These are phyloP conservation scores for Apodemus speciosus DNA, from an alignment of 2,113 vertebrate species.

Conservation along the genomic window DNA sequence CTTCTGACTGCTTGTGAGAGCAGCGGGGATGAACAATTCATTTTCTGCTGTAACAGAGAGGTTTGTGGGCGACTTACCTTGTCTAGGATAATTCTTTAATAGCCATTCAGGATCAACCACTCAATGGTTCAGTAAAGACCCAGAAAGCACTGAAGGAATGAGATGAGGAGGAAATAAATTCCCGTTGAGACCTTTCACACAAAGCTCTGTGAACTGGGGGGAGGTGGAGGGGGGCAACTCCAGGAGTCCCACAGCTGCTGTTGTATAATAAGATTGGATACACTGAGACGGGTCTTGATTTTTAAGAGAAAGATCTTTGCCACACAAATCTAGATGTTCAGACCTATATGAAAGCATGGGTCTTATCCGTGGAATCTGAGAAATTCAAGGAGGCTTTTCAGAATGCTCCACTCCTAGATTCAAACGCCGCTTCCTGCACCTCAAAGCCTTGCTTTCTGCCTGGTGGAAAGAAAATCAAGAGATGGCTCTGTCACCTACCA, in stretches of 20 bases:
- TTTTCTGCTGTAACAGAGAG: fast-evolving
- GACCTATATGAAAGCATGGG: slow-evolving; percentile 44
- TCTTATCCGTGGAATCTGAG: slow-evolving; percentile 65
- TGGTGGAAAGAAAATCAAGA: slow-evolving; percentile 67
- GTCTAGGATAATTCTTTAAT: neutral
- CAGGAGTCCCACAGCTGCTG: neutral
- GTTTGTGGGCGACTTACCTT: neutral
- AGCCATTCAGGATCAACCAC: neutral
- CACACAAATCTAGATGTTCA: neutral
- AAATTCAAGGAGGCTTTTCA: slow-evolving; percentile 60
- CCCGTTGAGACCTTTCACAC: slow-evolving; percentile 3
- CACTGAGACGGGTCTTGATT: neutral
- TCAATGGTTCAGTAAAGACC: neutral
- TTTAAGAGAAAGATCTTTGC: slow-evolving; percentile 48
- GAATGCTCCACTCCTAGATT: slow-evolving; percentile 62
- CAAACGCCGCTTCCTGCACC: slow-evolving; percentile 56
- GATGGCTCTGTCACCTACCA: slow-evolving; percentile 64
- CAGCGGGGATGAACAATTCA: neutral
- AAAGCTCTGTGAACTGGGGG: neutral
- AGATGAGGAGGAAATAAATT: neutral
- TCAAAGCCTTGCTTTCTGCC: slow-evolving; percentile 69
- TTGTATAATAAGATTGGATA: neutral
- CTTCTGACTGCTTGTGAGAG: neutral
- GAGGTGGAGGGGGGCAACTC: neutral
- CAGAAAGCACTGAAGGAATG: neutral